Evolutionary conservation across 1,140 invertebrate genomes (phyloP).

Genomic region (Sminthurides bifidus): DNA sequence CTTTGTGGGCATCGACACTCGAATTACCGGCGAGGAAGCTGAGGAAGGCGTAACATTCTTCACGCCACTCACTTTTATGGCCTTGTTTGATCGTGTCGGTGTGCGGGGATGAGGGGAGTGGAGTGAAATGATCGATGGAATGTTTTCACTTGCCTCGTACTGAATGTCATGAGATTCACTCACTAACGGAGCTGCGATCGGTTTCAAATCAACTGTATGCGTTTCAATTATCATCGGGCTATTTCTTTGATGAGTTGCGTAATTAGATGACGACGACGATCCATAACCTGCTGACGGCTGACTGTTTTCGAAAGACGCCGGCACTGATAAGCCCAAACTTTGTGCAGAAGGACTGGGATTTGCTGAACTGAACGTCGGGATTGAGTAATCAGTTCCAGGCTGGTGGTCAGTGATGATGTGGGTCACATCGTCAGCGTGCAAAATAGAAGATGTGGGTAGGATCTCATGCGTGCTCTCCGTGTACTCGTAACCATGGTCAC

Average conservation of each 20-base stretch:
- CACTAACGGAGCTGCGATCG: constrained; percentile 9
- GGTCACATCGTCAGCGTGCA: not conserved
- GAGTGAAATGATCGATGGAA: constrained; percentile 10
- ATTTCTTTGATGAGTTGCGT: too few species aligned
- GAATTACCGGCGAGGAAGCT: not conserved
- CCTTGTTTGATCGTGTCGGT: constrained; percentile 10
- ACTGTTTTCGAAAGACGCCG: too few species aligned
- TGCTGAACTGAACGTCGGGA: not conserved
- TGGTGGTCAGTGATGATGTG: constrained; percentile 1
- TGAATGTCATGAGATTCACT: constrained; percentile 4
- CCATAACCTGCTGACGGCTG: too few species aligned
- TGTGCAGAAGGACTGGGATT: too few species aligned
- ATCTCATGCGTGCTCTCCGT: too few species aligned
- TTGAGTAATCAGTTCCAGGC: constrained; percentile 8
- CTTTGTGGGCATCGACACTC: constrained; percentile 16
- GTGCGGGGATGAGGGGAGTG: not conserved
- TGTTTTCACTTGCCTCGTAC: not conserved
- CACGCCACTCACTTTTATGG: constrained; percentile 15
- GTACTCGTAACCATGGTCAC: too few species aligned
- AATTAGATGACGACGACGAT: not conserved
- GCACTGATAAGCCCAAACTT: too few species aligned
- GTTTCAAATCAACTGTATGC: constrained; percentile 5
- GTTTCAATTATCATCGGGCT: not conserved
- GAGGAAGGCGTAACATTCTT: constrained; percentile 10
- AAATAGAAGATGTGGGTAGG: constrained; percentile 1